These are phyloP conservation scores for Urocynchramus pylzowi DNA, from an alignment of 2,113 vertebrate species.

Conservation along the genomic window DNA sequence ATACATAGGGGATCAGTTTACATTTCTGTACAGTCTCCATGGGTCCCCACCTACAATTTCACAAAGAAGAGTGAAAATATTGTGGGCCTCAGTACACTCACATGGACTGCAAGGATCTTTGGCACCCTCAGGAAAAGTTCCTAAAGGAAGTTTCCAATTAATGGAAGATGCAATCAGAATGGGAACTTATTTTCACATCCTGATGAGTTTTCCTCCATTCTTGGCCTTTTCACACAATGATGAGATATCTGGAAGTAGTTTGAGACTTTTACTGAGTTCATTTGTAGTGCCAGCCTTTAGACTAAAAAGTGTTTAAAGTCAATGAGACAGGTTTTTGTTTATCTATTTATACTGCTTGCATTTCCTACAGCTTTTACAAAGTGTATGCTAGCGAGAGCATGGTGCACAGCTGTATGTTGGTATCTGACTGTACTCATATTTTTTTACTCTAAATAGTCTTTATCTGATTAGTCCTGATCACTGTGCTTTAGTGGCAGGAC, in stretches of 20 bases:
- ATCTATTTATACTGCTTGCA: neutral
- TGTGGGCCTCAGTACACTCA: neutral
- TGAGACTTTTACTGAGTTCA: neutral
- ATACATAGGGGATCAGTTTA: neutral
- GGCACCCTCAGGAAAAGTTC: neutral
- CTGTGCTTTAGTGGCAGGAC: slow-evolving; percentile 1
- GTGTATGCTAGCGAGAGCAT: neutral
- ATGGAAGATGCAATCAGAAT: neutral
- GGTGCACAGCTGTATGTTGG: neutral
- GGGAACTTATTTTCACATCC: neutral
- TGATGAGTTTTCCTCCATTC: neutral
- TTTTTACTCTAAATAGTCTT: neutral
- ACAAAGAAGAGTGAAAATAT: neutral
- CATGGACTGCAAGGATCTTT: neutral
- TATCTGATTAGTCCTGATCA: neutral
- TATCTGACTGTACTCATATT: neutral
- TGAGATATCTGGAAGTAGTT: neutral
- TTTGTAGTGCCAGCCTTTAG: neutral
- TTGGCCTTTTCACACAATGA: neutral
- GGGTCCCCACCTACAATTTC: no score
- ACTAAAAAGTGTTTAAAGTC: neutral
- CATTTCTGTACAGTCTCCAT: neutral
- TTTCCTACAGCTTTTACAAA: neutral
- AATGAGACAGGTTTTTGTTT: neutral
- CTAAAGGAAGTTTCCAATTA: neutral